Evolutionary conservation across 1,140 invertebrate genomes (phyloP).

Genomic region (Colletes gigas): DNA sequence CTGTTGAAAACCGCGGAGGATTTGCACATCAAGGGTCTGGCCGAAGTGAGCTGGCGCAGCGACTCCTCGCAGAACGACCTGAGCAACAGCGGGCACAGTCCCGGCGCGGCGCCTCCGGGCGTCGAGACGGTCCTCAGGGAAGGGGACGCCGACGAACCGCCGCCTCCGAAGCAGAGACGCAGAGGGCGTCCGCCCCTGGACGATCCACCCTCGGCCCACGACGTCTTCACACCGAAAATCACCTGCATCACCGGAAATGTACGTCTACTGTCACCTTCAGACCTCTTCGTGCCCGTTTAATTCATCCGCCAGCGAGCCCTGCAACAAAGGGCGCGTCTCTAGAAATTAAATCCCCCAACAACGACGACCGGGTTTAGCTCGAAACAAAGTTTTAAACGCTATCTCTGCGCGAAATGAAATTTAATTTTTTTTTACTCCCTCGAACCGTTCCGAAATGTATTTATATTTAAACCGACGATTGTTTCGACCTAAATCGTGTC

Average conservation of each 20-base stretch:
- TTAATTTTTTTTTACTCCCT: no score
- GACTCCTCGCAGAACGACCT: constrained; percentile 80
- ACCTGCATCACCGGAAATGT: constrained; percentile 81
- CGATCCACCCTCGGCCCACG: constrained; percentile 81
- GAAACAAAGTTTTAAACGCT: no score
- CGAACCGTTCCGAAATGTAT: no score
- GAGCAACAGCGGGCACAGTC: constrained; percentile 77
- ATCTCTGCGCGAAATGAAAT: no score
- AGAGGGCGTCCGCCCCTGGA: constrained; percentile 85
- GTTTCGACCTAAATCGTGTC: no score
- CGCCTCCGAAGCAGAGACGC: constrained; percentile 80
- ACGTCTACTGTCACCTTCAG: constrained; percentile 48
- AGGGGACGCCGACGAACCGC: constrained; percentile 73
- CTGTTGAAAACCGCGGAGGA: constrained; percentile 95
- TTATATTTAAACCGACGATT: no score
- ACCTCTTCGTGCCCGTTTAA: background rate
- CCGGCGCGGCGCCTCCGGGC: constrained; percentile 74
- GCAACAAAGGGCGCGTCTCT: no score
- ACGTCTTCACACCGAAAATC: constrained; percentile 82
- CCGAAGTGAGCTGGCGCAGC: constrained; percentile 92
- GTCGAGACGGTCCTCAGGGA: constrained; percentile 80
- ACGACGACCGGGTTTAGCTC: no score
- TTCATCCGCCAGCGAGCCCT: background rate
- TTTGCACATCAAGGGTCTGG: constrained; percentile 93
- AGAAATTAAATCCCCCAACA: no score